Conservation (phyloP, 2,797 vertebrate species). For the Gymnothorax reevesii region DNA sequence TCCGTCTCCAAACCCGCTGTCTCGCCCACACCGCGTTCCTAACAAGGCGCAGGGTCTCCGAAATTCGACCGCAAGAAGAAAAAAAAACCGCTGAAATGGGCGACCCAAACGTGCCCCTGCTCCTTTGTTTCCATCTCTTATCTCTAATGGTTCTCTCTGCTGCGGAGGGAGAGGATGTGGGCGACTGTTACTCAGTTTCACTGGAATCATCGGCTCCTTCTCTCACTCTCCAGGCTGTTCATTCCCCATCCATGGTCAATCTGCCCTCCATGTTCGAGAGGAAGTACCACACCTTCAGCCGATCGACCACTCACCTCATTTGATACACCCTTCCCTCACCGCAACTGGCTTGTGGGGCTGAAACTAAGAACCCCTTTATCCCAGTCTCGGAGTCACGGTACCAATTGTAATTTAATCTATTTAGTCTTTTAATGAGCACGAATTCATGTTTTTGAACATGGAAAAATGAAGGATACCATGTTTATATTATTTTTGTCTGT, state of each 20-base stretch:
- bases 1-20: too few species aligned
- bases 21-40: too few species aligned
- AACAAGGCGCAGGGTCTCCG: neutral
- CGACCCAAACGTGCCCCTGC: neutral
- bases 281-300: slow-evolving; percentile 91
- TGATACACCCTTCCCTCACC: slow-evolving; percentile 59
- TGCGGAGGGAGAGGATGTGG: neutral
- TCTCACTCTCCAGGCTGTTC: slow-evolving; percentile 66
- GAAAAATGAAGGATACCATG: slow-evolving; percentile 64
- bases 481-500: slow-evolving; percentile 13
- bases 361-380: neutral
- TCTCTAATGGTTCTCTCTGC: neutral
- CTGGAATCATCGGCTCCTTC: neutral
- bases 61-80: neutral
- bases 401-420: slow-evolving; percentile 20
- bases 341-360: too few species aligned
- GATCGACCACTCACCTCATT: slow-evolving; percentile 92
- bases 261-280: slow-evolving; percentile 88
- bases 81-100: neutral
- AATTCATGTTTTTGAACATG: slow-evolving; percentile 24
- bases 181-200: neutral
- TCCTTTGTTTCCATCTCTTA: neutral
- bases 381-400: slow-evolving; percentile 42
- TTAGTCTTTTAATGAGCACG: slow-evolving; percentile 26
- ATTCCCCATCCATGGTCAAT: slow-evolving; percentile 90